Base-by-base conservation (phyloP, 2,113 vertebrate species). In the Gymnorhina tibicen region DNA sequence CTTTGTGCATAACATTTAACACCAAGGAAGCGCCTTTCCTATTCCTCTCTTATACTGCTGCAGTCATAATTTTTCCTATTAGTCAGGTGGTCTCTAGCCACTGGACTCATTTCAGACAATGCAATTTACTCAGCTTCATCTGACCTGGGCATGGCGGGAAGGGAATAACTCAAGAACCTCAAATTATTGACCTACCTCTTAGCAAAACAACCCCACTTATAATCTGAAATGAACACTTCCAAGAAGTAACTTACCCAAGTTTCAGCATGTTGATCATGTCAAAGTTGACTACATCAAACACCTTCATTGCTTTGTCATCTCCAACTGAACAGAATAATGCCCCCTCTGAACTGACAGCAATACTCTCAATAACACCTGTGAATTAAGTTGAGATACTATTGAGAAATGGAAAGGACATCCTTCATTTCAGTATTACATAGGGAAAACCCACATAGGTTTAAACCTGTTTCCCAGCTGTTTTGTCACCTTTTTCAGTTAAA, bases 241-340 rank as follows among this genome's bases (percentile, higher is more conserved):
- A 91, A 74, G 84, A 91, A 37, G 47, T 35, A 72, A 98, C 98
- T 98, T 97, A 99, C 99, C 99, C 99, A 95, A 99, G 97, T 94
- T 99, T 99, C 87, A 99, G 98, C 99, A 99, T 99, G 93, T 99
- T 99, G 97, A 99, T 99, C 99, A 99, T 99, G 97, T 99, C 99
- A 92, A 99, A 99, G 97, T 99, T 99, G 89, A 99, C 99, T 6
- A 99, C 99, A 89, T 99, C 99, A 96, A 99, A 99, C 7, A 99
- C 99, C 94, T 99, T 99, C 99, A 99, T 99, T 89, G 99, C 99
- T 98, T 98, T 99, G 97, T 99, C 99, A 73, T 99, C 99, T 35
- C 99, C 99, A 59, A 99, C 99, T 21, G 99, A 99, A 95, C 99
- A 99, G 89, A 99, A 97, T 17, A 99, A 98, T 0, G 99, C 99